These are phyloP conservation scores for Pseudopleuronectes americanus DNA, from an alignment of 2,797 vertebrate genomes.

Conservation along the genomic window DNA sequence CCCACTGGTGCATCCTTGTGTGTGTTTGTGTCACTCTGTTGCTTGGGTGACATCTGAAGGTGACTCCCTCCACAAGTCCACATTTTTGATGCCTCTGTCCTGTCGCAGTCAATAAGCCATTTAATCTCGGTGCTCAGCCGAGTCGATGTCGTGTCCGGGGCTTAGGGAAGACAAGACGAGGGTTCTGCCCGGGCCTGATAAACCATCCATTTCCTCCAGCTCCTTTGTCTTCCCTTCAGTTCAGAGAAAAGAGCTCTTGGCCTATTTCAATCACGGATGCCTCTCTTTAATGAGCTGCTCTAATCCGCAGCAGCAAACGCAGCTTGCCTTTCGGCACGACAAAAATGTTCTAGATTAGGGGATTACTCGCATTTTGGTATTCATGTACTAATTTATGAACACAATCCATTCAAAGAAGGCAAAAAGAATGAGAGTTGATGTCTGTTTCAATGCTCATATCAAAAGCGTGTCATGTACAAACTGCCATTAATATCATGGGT, in stretches of 20 bases:
- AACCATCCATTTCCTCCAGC: conserved; percentile 77
- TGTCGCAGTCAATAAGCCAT: conserved; percentile 86
- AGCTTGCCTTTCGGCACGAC: conserved; percentile 72
- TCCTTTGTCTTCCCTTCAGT: conserved; percentile 82
- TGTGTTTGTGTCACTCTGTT: not conserved
- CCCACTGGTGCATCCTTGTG: conserved; percentile 18
- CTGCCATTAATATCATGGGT: conserved; percentile 31
- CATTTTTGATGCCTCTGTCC: conserved; percentile 73
- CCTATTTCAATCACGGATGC: conserved; percentile 84
- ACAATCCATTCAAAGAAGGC: conserved; percentile 68
- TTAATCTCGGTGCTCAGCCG: conserved; percentile 80
- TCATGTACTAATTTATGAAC: conserved; percentile 79
- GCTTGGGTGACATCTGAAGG: conserved; percentile 78
- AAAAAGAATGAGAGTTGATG: conserved; percentile 50
- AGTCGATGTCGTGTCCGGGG: conserved; percentile 79
- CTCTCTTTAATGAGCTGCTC: conserved; percentile 83
- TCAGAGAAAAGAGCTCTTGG: conserved; percentile 79
- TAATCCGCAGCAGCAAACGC: conserved; percentile 78
- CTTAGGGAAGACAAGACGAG: conserved; percentile 74
- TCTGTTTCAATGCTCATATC: conserved; percentile 46
- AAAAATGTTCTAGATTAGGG: conserved; percentile 81
- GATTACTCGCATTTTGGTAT: conserved; percentile 81
- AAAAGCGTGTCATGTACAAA: conserved; percentile 36
- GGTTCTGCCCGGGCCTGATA: conserved; percentile 82
- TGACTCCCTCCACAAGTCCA: conserved; percentile 73